phyloP scores from a whole-genome alignment of 1,140 invertebrate species.

The Meteorus sp. region DNA sequence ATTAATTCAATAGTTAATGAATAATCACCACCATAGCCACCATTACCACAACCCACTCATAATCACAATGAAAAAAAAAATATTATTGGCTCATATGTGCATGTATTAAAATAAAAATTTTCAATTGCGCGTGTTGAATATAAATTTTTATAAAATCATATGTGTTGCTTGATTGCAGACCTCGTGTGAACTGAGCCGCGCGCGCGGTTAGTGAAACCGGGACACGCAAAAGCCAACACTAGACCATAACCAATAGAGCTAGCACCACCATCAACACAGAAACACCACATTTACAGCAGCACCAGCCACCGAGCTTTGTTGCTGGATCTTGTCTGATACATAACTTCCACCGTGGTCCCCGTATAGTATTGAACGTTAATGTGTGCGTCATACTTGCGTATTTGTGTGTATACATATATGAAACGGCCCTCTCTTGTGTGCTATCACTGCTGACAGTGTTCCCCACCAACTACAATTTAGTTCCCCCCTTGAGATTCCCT shows the following conservation, averaged over 20 bases:
- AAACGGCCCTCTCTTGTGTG: background rate
- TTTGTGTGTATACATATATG: background rate
- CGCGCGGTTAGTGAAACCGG: conserved; percentile 11
- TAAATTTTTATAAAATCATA: too few relatives aligned
- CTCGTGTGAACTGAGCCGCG: conserved; percentile 53
- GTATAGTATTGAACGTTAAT: background rate
- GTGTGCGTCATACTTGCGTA: conserved; percentile 3
- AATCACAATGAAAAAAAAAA: too few relatives aligned
- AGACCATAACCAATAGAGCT: background rate
- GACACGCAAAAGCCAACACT: background rate
- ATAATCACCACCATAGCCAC: too few relatives aligned
- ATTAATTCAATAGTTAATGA: too few relatives aligned
- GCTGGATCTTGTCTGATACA: conserved; percentile 23
- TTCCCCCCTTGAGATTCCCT: too few relatives aligned
- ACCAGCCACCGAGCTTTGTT: conserved; percentile 20
- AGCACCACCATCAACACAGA: conserved; percentile 15
- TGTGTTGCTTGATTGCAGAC: conserved; percentile 51
- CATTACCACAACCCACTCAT: too few relatives aligned
- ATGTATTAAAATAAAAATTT: too few relatives aligned
- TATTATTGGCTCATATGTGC: too few relatives aligned
- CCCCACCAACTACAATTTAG: too few relatives aligned
- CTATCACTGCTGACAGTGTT: background rate
- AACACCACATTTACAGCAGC: conserved; percentile 6
- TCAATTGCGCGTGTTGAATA: too few relatives aligned
- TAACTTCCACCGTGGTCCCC: too few relatives aligned